These are phyloP conservation scores for Rosalia funebris DNA, from an alignment of 2,888 invertebrate species.

Conservation along the genomic window DNA sequence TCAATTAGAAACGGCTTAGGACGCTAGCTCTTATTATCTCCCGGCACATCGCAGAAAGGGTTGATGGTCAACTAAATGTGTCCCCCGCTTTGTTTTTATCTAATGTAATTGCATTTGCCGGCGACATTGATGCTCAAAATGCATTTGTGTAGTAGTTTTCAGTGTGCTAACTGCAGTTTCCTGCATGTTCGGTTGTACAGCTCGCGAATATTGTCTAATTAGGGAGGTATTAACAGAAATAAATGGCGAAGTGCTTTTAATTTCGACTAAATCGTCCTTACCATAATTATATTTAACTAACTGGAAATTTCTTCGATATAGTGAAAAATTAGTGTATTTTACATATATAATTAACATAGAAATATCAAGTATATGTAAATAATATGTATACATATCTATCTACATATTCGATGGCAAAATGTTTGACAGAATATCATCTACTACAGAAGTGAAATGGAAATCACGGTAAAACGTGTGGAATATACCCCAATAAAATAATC, in stretches of 20 bases:
- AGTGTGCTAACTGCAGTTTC: constrained; percentile 47
- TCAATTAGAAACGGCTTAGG: constrained; percentile 18
- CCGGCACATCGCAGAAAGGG: constrained; percentile 10
- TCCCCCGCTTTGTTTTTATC: constrained; percentile 42
- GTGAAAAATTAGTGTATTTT: no score
- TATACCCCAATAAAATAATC: no score
- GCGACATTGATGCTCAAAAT: constrained; percentile 48
- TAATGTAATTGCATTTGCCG: constrained; percentile 47
- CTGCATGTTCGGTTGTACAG: constrained; percentile 39
- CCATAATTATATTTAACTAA: constrained; percentile 44
- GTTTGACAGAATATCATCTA: no score
- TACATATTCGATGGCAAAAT: no score
- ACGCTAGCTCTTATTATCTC: constrained; percentile 5
- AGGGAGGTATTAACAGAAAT: constrained; percentile 43
- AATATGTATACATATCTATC: no score
- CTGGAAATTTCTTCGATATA: constrained; percentile 42
- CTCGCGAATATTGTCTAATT: constrained; percentile 48
- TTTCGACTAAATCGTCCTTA: constrained; percentile 45
- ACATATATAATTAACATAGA: no score
- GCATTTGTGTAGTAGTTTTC: constrained; percentile 50
- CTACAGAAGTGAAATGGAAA: no score
- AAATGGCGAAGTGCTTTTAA: constrained; percentile 47
- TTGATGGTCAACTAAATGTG: constrained; percentile 21
- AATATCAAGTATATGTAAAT: no score
- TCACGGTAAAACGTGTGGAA: no score